Conservation (phyloP, 2,113 vertebrate genomes). For the Sturnus vulgaris region DNA sequence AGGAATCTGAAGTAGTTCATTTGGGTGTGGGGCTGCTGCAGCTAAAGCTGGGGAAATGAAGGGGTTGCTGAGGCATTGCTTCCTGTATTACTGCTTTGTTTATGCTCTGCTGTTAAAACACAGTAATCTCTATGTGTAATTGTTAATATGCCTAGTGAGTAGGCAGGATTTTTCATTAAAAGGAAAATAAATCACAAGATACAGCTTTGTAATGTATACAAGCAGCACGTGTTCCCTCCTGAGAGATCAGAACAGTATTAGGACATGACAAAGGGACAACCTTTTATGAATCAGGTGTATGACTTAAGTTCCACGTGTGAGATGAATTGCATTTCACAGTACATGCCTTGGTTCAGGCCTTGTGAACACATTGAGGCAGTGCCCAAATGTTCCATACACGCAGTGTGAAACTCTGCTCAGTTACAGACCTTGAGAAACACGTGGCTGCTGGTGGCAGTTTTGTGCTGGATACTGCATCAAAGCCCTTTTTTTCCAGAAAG, state of each 20-base stretch:
- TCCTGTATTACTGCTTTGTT: neutral
- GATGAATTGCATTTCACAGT: neutral
- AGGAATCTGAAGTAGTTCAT: neutral
- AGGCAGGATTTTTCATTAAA: neutral
- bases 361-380: neutral
- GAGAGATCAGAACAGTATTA: neutral
- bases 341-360: neutral
- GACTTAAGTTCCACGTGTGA: neutral
- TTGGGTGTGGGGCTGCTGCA: neutral
- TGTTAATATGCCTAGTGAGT: neutral
- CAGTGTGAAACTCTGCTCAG: neutral
- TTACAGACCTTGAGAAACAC: fast-evolving
- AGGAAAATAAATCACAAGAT: neutral
- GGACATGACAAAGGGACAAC: neutral
- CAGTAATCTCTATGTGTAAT: neutral
- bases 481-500: neutral
- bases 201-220: neutral
- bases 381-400: neutral
- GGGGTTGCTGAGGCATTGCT: neutral
- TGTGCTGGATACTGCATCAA: neutral
- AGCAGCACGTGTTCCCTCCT: neutral
- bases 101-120: neutral
- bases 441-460: neutral
- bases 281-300: neutral
- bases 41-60: neutral